phyloP scores from a whole-genome alignment of 1,140 invertebrate species.

The Polypedilum vanderplanki region DNA sequence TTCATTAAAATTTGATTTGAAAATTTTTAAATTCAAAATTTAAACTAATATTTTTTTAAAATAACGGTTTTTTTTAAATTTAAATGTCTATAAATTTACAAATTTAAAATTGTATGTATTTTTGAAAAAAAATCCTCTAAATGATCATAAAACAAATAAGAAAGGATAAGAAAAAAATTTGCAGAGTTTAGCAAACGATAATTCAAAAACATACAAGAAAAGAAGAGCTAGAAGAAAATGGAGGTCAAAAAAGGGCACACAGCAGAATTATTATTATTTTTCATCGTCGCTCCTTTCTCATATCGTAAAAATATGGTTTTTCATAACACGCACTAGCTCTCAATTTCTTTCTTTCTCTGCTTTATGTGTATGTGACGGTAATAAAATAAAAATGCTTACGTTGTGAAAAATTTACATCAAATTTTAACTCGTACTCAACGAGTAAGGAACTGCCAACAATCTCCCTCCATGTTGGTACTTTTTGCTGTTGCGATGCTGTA shows the following conservation, averaged over 20 bases:
- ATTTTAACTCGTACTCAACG: constrained; percentile 56
- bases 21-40: too few species aligned
- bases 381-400: constrained; percentile 31
- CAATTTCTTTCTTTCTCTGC: not conserved
- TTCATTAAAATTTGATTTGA: too few species aligned
- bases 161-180: not conserved
- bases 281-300: too few species aligned
- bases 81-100: too few species aligned
- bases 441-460: constrained; percentile 56
- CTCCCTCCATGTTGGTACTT: constrained; percentile 56
- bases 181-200: not conserved
- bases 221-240: too few species aligned
- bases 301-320: not conserved
- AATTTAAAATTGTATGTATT: too few species aligned
- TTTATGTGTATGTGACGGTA: not conserved
- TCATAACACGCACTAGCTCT: not conserved
- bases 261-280: too few species aligned
- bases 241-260: too few species aligned
- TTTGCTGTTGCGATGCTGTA: constrained; percentile 39
- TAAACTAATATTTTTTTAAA: too few species aligned
- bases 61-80: too few species aligned
- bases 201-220: not conserved
- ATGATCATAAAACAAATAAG: not conserved
- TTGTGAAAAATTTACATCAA: constrained; percentile 54
- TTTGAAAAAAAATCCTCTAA: too few species aligned